These are phyloP conservation scores for Craseonycteris thonglongyai DNA, from an alignment of 2,113 vertebrate species.

Conservation along the genomic window DNA sequence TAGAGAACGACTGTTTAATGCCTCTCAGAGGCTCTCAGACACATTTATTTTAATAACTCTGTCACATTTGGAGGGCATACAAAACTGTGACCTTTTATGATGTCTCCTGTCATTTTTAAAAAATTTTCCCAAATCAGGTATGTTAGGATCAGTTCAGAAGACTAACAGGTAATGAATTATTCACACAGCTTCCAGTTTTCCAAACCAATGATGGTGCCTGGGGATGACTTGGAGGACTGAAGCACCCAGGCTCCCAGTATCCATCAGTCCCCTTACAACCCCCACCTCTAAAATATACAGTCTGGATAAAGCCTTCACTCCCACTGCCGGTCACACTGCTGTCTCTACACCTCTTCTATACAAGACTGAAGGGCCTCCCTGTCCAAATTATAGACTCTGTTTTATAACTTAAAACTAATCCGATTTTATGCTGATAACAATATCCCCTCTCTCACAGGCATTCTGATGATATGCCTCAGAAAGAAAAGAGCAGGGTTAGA, in stretches of 20 bases:
- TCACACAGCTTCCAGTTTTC: slow-evolving; percentile 14
- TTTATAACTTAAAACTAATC: slow-evolving; percentile 35
- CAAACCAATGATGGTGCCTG: neutral
- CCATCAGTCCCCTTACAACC: neutral
- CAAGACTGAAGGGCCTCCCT: neutral
- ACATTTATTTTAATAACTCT: neutral
- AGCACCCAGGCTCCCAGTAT: neutral
- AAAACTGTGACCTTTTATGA: neutral
- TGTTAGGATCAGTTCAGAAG: neutral
- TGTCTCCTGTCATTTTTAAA: neutral
- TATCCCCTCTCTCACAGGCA: neutral
- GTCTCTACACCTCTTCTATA: neutral
- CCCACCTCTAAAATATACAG: neutral
- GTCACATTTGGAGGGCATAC: neutral
- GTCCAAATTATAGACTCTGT: neutral
- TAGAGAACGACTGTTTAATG: neutral
- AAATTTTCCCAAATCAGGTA: neutral
- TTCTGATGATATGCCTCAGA: neutral
- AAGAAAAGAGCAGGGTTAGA: neutral
- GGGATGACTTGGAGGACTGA: neutral
- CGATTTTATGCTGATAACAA: neutral
- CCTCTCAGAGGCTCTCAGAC: neutral
- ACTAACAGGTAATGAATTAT: slow-evolving; percentile 1
- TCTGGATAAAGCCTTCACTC: neutral
- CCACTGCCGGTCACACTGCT: neutral